Evolutionary conservation across 2,797 vertebrate genomes (phyloP).

Genomic region (Phaenicophaeus curvirostris): DNA sequence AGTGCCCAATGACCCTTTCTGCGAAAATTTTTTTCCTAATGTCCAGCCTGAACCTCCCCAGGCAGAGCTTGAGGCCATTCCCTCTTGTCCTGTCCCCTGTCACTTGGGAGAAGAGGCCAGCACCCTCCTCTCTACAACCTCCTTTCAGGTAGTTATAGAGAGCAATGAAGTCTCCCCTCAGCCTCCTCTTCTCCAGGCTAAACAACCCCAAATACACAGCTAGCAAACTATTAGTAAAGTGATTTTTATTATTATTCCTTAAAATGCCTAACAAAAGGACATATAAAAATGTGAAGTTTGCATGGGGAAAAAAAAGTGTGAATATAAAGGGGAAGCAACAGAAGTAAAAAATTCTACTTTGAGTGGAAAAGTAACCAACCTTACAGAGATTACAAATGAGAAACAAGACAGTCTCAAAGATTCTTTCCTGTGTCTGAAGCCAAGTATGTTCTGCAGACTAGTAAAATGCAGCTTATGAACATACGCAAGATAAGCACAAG

Average conservation of each 20-base stretch:
- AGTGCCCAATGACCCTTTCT: no score
- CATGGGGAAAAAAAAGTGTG: fast-evolving
- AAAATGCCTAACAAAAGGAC: background rate
- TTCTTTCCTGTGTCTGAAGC: background rate
- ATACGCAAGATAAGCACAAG: background rate
- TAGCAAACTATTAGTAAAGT: background rate
- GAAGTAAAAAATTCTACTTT: background rate
- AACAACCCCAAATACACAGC: no score
- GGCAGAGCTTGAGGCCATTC: no score
- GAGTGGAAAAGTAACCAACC: background rate
- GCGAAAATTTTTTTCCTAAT: no score
- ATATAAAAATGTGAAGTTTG: background rate
- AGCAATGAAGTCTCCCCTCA: no score
- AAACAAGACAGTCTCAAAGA: background rate
- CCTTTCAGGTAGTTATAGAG: no score
- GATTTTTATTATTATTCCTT: background rate
- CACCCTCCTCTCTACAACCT: no score
- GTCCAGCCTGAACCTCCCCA: no score
- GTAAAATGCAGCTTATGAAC: background rate
- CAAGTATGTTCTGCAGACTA: background rate
- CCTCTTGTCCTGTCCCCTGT: no score
- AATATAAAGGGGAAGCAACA: background rate
- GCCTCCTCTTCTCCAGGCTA: no score
- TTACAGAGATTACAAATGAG: background rate
- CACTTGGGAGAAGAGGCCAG: no score